These are phyloP conservation scores for Leucophenga maculata DNA, from an alignment of 2,888 invertebrate species.

Conservation along the genomic window DNA sequence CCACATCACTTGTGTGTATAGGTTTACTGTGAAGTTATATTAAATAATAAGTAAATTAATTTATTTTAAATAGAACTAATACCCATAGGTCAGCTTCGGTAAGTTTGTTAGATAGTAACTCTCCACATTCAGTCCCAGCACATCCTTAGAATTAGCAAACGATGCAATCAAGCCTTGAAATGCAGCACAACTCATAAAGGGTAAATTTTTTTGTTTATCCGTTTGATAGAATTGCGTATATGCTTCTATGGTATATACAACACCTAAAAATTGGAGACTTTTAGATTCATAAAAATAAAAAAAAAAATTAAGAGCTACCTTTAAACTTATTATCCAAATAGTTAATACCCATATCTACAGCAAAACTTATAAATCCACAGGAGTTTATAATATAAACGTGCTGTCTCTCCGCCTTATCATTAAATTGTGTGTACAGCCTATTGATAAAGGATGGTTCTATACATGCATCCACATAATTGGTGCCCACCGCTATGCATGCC, in stretches of 20 bases:
- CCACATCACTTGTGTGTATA: background rate
- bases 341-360: slow-evolving; percentile 20
- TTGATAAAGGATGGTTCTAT: slow-evolving; percentile 7
- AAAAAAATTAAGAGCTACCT: background rate
- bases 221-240: slow-evolving; percentile 7
- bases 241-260: slow-evolving; percentile 1
- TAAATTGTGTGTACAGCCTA: background rate
- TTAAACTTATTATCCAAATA: slow-evolving; percentile 13
- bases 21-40: background rate
- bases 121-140: background rate
- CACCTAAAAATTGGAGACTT: background rate
- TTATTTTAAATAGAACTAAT: background rate
- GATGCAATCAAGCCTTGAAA: slow-evolving; percentile 8
- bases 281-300: too few species aligned
- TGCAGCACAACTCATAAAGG: slow-evolving; percentile 15
- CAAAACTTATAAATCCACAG: slow-evolving; percentile 26
- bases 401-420: background rate
- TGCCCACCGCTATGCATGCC: slow-evolving; percentile 12
- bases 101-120: background rate
- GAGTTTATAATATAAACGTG: slow-evolving; percentile 22
- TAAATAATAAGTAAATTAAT: too few species aligned
- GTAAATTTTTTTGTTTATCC: background rate
- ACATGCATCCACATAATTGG: slow-evolving; percentile 26
- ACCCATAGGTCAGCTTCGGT: slow-evolving; percentile 1
- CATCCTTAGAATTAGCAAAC: background rate